Evolutionary conservation across 2,888 invertebrate genomes (phyloP).

Genomic region (Xestoiulus laeticollis): DNA sequence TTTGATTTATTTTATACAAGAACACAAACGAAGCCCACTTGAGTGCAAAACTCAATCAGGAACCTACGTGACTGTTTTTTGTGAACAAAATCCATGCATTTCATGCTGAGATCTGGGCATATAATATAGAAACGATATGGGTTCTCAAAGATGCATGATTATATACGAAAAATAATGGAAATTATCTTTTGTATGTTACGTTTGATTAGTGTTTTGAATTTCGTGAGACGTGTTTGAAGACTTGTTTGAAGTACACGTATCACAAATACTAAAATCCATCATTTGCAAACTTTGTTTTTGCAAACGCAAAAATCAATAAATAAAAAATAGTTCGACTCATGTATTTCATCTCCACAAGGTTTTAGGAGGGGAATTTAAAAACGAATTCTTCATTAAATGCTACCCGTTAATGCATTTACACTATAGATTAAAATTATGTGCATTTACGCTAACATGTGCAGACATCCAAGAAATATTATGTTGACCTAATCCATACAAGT

Average conservation of each 20-base stretch:
- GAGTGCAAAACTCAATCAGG: conserved; percentile 24
- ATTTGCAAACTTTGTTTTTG: too few relatives aligned
- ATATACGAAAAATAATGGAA: not conserved
- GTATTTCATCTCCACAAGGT: too few relatives aligned
- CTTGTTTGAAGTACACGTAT: too few relatives aligned
- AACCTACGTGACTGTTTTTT: not conserved
- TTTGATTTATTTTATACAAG: conserved; percentile 39
- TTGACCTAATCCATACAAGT: not conserved
- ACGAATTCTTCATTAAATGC: not conserved
- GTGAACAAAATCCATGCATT: conserved; percentile 3
- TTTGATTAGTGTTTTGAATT: not conserved
- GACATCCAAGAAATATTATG: not conserved
- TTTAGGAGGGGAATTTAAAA: too few relatives aligned
- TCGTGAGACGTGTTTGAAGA: too few relatives aligned
- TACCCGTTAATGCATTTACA: not conserved
- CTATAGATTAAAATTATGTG: not conserved
- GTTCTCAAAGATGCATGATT: not conserved
- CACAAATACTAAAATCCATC: too few relatives aligned
- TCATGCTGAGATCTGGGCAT: not conserved
- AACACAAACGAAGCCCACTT: conserved; percentile 7
- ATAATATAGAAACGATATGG: not conserved
- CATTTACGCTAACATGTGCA: not conserved
- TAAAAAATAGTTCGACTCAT: too few relatives aligned
- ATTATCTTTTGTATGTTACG: not conserved
- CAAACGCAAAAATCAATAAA: too few relatives aligned